phyloP scores from a whole-genome alignment of 2,797 vertebrate genomes.

The Orientallactaga sibirica region DNA sequence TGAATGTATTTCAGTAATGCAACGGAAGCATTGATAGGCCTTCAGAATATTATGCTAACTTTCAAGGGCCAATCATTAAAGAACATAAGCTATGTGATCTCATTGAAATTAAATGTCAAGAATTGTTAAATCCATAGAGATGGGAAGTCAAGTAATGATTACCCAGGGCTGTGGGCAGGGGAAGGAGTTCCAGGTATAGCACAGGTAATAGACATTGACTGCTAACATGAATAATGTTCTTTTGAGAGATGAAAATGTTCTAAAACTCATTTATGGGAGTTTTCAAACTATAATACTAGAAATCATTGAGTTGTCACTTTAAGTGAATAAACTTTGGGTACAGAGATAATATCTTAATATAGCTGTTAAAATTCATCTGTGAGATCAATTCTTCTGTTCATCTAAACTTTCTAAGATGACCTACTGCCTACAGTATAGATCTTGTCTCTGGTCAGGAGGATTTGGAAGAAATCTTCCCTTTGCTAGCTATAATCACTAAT shows the following conservation, averaged over 20 bases:
- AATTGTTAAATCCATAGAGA: neutral
- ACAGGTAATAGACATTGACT: neutral
- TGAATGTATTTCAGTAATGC: neutral
- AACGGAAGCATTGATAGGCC: neutral
- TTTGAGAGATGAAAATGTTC: neutral
- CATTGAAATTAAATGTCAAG: neutral
- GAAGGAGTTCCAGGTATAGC: accelerated
- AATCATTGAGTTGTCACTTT: neutral
- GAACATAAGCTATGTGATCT: neutral
- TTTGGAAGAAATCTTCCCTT: neutral
- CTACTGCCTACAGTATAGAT: no score
- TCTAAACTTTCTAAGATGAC: neutral
- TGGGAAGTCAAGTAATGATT: neutral
- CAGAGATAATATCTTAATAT: neutral
- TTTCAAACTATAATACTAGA: neutral
- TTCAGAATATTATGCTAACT: neutral
- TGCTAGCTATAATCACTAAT: neutral
- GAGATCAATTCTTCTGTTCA: neutral
- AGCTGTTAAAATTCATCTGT: neutral
- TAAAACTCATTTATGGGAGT: neutral
- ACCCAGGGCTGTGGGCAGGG: accelerated
- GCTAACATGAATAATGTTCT: neutral
- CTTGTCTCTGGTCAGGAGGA: neutral
- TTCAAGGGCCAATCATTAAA: neutral
- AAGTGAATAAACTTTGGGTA: neutral